A percentile compares a stretch with the other conserved stretches of the same genome.
Evolutionary conservation across 2,888 invertebrate species (phyloP).

Genomic region (Pediacus dermestoides): DNA sequence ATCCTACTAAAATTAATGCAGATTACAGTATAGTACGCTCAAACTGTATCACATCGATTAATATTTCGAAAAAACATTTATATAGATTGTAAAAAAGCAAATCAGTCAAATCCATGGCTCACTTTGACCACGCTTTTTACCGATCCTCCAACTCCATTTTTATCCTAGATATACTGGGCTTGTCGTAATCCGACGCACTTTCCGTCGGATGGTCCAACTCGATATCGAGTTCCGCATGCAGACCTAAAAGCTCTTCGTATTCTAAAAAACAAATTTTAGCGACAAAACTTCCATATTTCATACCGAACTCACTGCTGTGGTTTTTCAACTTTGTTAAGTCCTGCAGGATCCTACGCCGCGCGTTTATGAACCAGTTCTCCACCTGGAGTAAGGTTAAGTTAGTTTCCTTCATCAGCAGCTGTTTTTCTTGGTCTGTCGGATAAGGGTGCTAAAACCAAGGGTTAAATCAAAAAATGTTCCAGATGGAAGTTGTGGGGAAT

Average conservation of each 20-base stretch:
- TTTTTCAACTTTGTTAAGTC: slow-evolving; percentile 34
- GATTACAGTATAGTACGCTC: too few species aligned
- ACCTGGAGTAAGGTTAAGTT: slow-evolving; percentile 36
- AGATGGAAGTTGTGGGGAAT: slow-evolving; percentile 1
- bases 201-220: background rate
- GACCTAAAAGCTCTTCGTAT: background rate
- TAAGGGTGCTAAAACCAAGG: slow-evolving; percentile 38
- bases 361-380: slow-evolving; percentile 38
- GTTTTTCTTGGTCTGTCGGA: slow-evolving; percentile 38
- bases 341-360: slow-evolving; percentile 33
- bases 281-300: background rate
- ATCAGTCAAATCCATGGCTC: background rate
- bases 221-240: background rate
- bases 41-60: slow-evolving; percentile 1
- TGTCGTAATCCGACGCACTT: background rate
- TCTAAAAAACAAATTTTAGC: slow-evolving; percentile 4
- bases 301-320: slow-evolving; percentile 13
- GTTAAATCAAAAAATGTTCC: slow-evolving; percentile 9
- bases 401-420: slow-evolving; percentile 38
- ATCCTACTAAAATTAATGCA: too few species aligned
- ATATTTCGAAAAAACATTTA: background rate
- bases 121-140: background rate
- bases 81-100: background rate
- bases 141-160: background rate
- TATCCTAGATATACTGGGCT: slow-evolving; percentile 1